Evolutionary conservation across 2,797 vertebrate genomes (phyloP), one percentile per base, ranked within the genome.

Genomic region (Avahi laniger): DNA sequence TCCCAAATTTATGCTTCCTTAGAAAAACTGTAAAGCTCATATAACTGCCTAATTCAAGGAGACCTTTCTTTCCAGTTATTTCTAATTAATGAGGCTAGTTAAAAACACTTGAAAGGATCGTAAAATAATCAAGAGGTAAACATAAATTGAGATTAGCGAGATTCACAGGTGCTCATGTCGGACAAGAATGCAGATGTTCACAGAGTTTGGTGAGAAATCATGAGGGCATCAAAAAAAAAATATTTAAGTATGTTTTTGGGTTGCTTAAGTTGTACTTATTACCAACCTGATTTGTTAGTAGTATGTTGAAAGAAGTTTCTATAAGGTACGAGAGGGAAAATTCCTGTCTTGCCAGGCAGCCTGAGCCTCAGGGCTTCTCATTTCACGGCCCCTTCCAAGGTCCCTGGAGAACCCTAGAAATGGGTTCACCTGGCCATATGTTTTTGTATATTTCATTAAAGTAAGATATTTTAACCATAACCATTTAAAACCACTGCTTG

Each of bases 51-150:
- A 67, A 57, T 70, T 92, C 46, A 75, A 87, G 13, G 18, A 82
- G 54, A 82, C 18, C 35, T 83, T 79, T 78, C 41, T 82, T 92
- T 80, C 57, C 22, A 80, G 76, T 95, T 79, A 92, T 90, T 92
- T 92, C 38, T 83, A 87, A 82, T 93, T 83, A 86, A 75, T 87
- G 76, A 93, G 2, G 22, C 38, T 90, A 87, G 20, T n/a, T 90
- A 94, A 95, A 86, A 80, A 43, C 41, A 63, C 2, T 89, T 63
- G 50, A 86, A 85, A 86, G 24, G 28, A 73, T 72, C 69, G 89
- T 72, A 86, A 92, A 94, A 79, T 89, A 93, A 89, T 89, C 38
- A 95, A 73, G 81, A 88, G 57, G 30, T 83, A 78, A 43, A 67
- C 5, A n/a, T 28, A 61, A 35, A 7, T 33, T 97, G 46, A 87